These are phyloP conservation scores for Denticeps clupeoides DNA, from an alignment of 2,797 vertebrate species.

Conservation along the genomic window DNA sequence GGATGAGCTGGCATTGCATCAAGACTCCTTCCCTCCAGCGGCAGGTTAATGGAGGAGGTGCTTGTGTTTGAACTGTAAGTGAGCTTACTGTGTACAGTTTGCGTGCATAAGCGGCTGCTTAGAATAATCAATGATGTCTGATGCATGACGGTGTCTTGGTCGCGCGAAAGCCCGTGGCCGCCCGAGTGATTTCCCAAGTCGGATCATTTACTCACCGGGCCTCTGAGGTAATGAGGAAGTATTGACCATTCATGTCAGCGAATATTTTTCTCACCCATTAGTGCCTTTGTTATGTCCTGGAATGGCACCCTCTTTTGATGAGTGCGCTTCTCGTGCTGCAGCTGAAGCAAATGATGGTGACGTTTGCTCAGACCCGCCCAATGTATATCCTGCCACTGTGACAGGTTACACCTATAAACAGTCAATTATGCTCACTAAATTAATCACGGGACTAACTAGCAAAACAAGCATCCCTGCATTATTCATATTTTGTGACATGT, in stretches of 20 bases:
- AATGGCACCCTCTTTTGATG: background rate
- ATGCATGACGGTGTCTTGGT: background rate
- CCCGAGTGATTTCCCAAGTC: slow-evolving; percentile 17
- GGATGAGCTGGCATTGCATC: too few relatives aligned
- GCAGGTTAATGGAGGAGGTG: slow-evolving; percentile 8
- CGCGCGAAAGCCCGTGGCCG: slow-evolving; percentile 1
- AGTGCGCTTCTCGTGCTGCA: background rate
- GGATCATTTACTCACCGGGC: slow-evolving; percentile 2
- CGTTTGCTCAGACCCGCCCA: background rate
- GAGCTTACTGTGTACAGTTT: background rate
- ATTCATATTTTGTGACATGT: slow-evolving; percentile 32
- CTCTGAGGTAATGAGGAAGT: slow-evolving; percentile 20
- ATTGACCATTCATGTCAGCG: slow-evolving; percentile 5
- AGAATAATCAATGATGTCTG: slow-evolving; percentile 4
- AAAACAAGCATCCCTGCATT: slow-evolving; percentile 14
- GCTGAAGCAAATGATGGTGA: background rate
- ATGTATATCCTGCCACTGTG: slow-evolving; percentile 24
- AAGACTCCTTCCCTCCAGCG: slow-evolving; percentile 2
- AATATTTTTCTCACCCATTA: background rate
- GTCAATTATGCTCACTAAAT: slow-evolving; percentile 27
- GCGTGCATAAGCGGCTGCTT: slow-evolving; percentile 6
- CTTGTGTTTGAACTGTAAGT: slow-evolving; percentile 11
- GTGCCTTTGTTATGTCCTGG: background rate
- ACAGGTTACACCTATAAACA: slow-evolving; percentile 26
- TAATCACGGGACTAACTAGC: slow-evolving; percentile 22